Evolutionary conservation across 92 coral and sea anemone species (phyloP).

Genomic region (Metridium senile): DNA sequence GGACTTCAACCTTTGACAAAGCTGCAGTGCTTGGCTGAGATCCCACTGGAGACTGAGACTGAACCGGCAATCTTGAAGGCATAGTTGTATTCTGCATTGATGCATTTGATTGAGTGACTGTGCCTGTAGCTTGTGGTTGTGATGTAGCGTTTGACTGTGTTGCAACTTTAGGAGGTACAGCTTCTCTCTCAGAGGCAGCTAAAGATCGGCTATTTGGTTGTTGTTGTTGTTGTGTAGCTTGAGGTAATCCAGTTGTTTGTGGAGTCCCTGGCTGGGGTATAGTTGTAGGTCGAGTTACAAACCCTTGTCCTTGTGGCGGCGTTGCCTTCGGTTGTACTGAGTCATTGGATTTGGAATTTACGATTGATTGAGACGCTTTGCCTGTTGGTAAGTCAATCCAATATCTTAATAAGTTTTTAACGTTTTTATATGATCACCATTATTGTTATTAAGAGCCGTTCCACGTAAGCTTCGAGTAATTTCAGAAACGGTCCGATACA

Average conservation of each 20-base stretch:
- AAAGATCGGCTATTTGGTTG: neutral
- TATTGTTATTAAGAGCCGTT: too few species aligned
- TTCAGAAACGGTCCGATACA: too few species aligned
- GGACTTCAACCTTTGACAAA: neutral
- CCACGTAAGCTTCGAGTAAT: too few species aligned
- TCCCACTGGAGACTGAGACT: neutral
- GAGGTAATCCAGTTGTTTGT: neutral
- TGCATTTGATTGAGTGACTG: neutral
- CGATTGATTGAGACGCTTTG: neutral
- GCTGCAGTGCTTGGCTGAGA: neutral
- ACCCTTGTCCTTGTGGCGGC: neutral
- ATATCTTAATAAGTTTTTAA: too few species aligned
- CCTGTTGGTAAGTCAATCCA: too few species aligned
- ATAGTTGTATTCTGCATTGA: neutral
- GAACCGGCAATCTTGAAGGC: neutral
- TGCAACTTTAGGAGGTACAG: neutral
- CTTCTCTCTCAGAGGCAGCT: neutral
- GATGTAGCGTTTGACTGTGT: neutral
- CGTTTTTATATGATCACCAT: too few species aligned
- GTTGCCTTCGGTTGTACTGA: neutral
- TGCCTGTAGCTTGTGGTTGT: neutral
- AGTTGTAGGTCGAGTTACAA: neutral
- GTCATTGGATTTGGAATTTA: neutral
- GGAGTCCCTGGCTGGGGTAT: neutral
- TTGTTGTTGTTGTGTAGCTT: neutral